Conservation (phyloP, 1,140 invertebrate species). For the Calliopsis andreniformis region DNA sequence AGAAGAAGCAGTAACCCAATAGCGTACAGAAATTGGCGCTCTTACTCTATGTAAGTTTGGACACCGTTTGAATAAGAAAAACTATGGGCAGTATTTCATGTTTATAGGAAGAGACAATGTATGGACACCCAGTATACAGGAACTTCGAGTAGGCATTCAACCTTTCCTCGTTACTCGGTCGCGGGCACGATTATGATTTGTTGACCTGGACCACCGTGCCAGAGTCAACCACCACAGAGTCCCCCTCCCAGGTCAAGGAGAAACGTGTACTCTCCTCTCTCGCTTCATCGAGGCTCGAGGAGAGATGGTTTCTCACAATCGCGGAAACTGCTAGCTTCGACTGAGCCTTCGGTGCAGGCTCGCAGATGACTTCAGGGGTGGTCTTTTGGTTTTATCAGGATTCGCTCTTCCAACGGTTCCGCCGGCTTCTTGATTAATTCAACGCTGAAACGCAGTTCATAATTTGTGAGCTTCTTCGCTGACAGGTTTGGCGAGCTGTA, state of each 20-base stretch:
- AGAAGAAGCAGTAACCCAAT: too few species aligned
- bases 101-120: too few species aligned
- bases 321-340: slow-evolving; percentile 34
- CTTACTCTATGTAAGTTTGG: too few species aligned
- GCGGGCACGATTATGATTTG: slow-evolving; percentile 79
- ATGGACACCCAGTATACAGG: slow-evolving; percentile 36
- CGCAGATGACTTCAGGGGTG: slow-evolving; percentile 24
- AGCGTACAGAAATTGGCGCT: too few species aligned
- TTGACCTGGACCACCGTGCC: slow-evolving; percentile 76
- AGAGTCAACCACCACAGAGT: slow-evolving; percentile 60
- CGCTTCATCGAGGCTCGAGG: neutral
- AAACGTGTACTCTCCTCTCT: neutral
- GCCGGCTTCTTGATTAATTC: slow-evolving; percentile 34
- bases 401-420: neutral
- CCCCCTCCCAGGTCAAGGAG: slow-evolving; percentile 33
- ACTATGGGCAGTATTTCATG: too few species aligned
- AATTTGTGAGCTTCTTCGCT: slow-evolving; percentile 42
- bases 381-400: neutral
- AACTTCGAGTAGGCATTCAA: slow-evolving; percentile 67
- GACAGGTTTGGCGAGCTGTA: neutral
- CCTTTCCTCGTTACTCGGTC: slow-evolving; percentile 74
- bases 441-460: slow-evolving; percentile 51
- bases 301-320: slow-evolving; percentile 40
- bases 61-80: too few species aligned
- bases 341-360: neutral